Evolutionary conservation across 2,888 invertebrate genomes (phyloP).

Genomic region (Hirtodrosophila duncani): DNA sequence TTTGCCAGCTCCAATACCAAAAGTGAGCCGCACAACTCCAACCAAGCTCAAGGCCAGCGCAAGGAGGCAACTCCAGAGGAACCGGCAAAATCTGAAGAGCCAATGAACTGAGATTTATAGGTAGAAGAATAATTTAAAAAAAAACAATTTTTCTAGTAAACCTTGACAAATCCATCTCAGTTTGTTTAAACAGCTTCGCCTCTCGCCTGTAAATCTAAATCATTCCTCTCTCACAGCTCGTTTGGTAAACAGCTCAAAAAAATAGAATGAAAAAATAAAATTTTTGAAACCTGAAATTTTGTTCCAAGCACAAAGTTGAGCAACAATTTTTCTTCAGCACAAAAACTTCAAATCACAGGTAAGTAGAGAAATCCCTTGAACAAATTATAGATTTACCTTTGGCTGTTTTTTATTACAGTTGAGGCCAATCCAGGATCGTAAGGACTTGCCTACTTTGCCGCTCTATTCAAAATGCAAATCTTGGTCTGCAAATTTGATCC

Average conservation of each 20-base stretch:
- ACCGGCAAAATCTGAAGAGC: too few relatives aligned
- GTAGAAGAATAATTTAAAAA: too few relatives aligned
- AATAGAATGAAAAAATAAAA: constrained; percentile 9
- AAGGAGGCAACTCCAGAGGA: too few relatives aligned
- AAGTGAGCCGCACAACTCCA: neutral
- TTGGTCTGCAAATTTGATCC: constrained; percentile 46
- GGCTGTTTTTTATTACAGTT: too few relatives aligned
- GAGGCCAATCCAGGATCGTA: neutral
- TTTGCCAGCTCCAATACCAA: constrained; percentile 4
- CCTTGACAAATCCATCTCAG: neutral
- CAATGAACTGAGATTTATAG: too few relatives aligned
- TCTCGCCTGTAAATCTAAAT: neutral
- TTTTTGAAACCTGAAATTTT: constrained; percentile 5
- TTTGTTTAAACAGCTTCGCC: neutral
- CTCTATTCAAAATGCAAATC: too few relatives aligned
- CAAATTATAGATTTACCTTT: neutral
- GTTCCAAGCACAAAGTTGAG: constrained; percentile 7
- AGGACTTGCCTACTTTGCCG: too few relatives aligned
- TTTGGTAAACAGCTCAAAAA: constrained; percentile 14
- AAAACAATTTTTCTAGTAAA: too few relatives aligned
- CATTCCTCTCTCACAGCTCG: constrained; percentile 11
- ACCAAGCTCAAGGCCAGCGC: neutral
- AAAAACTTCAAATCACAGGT: neutral
- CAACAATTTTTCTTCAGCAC: constrained; percentile 21
- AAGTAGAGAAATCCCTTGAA: neutral